Percentiles rank a stretch among this genome's conserved stretches.
Conservation (phyloP, 2,888 invertebrate genomes). For the Panzeria rudis region DNA sequence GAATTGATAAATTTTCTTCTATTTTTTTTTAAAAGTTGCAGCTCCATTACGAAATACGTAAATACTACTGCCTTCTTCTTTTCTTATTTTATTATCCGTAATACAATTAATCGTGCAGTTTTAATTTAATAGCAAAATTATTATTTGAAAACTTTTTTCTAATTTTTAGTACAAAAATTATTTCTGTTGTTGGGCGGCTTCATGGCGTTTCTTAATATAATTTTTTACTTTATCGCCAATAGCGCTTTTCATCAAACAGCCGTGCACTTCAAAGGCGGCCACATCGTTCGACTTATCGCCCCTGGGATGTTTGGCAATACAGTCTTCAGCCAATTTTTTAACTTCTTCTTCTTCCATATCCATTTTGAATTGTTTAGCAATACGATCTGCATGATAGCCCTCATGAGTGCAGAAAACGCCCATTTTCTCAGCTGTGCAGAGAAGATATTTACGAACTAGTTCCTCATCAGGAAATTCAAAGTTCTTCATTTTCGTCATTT, state of each 20-base stretch:
- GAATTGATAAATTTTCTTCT: too few species aligned
- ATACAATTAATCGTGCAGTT: not conserved
- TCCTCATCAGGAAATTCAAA: constrained; percentile 79
- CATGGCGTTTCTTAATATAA: constrained; percentile 76
- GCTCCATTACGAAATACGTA: not conserved
- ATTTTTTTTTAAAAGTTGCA: too few species aligned
- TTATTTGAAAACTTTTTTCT: not conserved
- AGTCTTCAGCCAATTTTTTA: constrained; percentile 78
- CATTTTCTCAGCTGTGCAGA: constrained; percentile 78
- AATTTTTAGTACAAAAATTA: not conserved
- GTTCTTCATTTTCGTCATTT: constrained; percentile 76
- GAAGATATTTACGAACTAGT: constrained; percentile 78
- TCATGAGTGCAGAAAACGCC: constrained; percentile 78
- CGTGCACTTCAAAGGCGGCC: constrained; percentile 82
- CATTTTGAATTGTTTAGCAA: constrained; percentile 81
- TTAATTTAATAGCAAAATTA: not conserved
- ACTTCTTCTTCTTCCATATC: constrained; percentile 79
- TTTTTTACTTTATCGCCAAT: constrained; percentile 79
- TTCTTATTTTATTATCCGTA: not conserved
- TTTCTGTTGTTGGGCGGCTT: constrained; percentile 64
- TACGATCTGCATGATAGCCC: constrained; percentile 80
- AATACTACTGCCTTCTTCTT: not conserved
- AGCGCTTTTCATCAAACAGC: constrained; percentile 80
- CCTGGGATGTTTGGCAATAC: constrained; percentile 79
- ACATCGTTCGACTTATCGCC: constrained; percentile 78